These are phyloP conservation scores for Nylanderia fulva DNA, from an alignment of 1,140 invertebrate genomes.

Conservation along the genomic window DNA sequence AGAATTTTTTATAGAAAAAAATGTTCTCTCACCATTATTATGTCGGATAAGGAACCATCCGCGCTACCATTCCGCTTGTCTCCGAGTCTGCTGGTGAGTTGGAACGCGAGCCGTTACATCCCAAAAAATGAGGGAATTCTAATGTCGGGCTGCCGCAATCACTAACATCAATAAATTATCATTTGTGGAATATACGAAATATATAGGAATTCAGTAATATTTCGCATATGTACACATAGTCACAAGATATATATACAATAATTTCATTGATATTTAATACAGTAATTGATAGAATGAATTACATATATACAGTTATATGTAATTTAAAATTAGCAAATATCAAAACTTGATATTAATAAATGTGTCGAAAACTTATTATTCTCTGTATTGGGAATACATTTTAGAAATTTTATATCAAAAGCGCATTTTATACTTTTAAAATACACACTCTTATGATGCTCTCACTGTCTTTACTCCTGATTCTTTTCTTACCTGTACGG, in stretches of 20 bases:
- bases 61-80: slow-evolving; percentile 88
- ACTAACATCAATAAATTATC: slow-evolving; percentile 73
- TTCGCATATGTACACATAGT: not conserved
- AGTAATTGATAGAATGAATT: slow-evolving; percentile 4
- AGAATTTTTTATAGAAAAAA: not conserved
- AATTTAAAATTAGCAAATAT: not conserved
- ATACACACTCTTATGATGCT: slow-evolving; percentile 2
- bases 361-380: not conserved
- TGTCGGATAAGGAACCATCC: slow-evolving; percentile 88
- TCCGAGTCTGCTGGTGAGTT: slow-evolving; percentile 89
- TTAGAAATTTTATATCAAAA: not conserved
- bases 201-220: not conserved
- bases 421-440: slow-evolving; percentile 33
- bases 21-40: slow-evolving; percentile 89
- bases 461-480: not conserved
- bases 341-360: slow-evolving; percentile 3
- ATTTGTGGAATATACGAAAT: slow-evolving; percentile 11
- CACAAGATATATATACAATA: too few relatives aligned
- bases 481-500: slow-evolving; percentile 79
- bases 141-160: slow-evolving; percentile 86
- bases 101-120: slow-evolving; percentile 86
- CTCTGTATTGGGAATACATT: not conserved
- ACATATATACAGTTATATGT: not conserved
- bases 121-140: slow-evolving; percentile 82
- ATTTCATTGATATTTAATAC: too few relatives aligned